A percentile compares a stretch with the other conserved stretches of the same genome.
phyloP scores from a whole-genome alignment of 2,888 invertebrate species.

The Pelosia muscerda region DNA sequence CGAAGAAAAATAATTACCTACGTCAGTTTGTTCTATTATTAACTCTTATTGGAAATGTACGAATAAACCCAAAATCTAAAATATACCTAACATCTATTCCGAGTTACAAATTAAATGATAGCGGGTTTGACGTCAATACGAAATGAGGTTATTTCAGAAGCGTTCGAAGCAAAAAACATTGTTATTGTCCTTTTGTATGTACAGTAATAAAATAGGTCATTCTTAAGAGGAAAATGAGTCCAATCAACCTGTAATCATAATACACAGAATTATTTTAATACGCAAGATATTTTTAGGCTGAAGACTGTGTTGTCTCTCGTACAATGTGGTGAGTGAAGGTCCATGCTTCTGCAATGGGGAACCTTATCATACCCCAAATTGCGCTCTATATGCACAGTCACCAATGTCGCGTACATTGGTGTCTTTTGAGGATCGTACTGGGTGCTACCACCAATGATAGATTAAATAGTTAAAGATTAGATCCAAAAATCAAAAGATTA shows the following conservation, averaged over 20 bases:
- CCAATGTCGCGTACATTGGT: too few species aligned
- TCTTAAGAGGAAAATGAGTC: not conserved
- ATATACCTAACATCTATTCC: slow-evolving; percentile 3
- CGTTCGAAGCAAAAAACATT: slow-evolving; percentile 8
- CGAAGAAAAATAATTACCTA: not conserved
- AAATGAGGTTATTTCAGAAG: slow-evolving; percentile 20
- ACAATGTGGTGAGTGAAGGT: too few species aligned
- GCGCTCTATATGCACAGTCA: too few species aligned
- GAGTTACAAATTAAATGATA: slow-evolving; percentile 17
- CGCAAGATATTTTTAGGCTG: not conserved
- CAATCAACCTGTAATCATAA: not conserved
- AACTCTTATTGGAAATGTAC: not conserved
- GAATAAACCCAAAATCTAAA: not conserved
- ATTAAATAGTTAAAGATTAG: too few species aligned
- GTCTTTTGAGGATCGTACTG: too few species aligned
- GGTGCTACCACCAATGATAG: too few species aligned
- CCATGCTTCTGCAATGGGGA: too few species aligned
- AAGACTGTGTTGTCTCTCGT: too few species aligned
- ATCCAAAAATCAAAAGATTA: too few species aligned
- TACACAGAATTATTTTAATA: not conserved
- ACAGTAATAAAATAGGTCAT: not conserved
- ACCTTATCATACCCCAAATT: too few species aligned
- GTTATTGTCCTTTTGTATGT: slow-evolving; percentile 4
- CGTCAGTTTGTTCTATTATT: not conserved
- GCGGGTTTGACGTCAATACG: slow-evolving; percentile 21